Conservation (phyloP, 2,797 vertebrate species). For the Spatula versicolor region DNA sequence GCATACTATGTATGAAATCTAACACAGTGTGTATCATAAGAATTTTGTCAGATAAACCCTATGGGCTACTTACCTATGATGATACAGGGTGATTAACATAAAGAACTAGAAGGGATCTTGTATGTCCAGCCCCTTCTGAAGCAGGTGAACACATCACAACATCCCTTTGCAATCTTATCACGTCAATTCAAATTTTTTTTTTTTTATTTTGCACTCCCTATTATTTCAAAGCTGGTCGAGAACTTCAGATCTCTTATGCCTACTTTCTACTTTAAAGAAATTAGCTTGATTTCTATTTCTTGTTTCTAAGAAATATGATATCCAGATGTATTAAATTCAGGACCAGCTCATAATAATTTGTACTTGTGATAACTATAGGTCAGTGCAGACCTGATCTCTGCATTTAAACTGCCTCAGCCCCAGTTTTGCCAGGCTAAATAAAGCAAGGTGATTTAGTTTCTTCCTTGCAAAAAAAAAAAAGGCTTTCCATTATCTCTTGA, state of each 20-base stretch:
- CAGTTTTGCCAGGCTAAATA: not conserved
- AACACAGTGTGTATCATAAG: accelerated
- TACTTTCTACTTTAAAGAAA: not conserved
- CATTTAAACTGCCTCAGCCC: not conserved
- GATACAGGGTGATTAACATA: not conserved
- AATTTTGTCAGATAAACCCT: not conserved
- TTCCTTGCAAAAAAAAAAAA: not conserved
- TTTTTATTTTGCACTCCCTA: not conserved
- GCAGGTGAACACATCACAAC: not conserved
- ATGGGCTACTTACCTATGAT: not conserved
- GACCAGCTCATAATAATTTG: not conserved
- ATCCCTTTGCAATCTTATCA: not conserved
- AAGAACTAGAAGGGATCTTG: not conserved
- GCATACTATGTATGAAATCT: not conserved
- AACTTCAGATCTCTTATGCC: not conserved
- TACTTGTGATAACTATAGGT: not conserved
- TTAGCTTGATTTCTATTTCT: not conserved
- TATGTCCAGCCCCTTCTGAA: not conserved
- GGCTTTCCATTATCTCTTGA: not conserved
- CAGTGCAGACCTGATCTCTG: not conserved
- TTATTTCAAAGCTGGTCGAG: not conserved
- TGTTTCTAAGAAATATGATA: not conserved
- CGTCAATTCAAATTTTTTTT: not conserved
- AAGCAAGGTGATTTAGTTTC: not conserved
- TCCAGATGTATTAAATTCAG: not conserved